Conservation (phyloP, 2,113 vertebrate species). For the Megaceryle torquata region DNA sequence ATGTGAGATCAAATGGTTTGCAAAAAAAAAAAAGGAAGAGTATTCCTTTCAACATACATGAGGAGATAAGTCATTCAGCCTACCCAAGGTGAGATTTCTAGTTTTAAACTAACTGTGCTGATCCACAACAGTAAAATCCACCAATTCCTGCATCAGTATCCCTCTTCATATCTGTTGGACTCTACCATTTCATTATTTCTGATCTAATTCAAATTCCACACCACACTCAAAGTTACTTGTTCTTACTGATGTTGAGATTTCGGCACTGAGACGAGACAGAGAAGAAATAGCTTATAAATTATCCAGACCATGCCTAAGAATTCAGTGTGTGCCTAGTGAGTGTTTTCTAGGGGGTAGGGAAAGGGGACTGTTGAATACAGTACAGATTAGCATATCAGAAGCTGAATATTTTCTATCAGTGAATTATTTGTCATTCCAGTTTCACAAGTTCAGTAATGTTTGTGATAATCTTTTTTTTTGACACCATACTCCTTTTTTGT, state of each 20-base stretch:
- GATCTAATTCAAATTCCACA: conserved; percentile 29
- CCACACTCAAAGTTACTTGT: background rate
- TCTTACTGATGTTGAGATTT: conserved; percentile 6
- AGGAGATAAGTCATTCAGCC: background rate
- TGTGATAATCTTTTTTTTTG: background rate
- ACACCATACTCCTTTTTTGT: background rate
- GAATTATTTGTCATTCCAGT: background rate
- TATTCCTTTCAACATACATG: background rate
- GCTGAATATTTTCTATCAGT: background rate
- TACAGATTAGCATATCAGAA: background rate
- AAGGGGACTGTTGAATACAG: background rate
- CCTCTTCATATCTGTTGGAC: background rate
- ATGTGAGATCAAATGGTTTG: background rate
- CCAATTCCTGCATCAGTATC: background rate
- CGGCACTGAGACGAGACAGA: background rate
- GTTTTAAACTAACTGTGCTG: background rate
- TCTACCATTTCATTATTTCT: background rate
- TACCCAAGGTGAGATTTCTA: background rate
- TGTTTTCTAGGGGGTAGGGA: background rate
- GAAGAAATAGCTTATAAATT: background rate
- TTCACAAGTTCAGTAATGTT: background rate
- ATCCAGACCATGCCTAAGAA: background rate
- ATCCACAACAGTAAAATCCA: background rate
- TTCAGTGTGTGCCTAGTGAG: background rate
- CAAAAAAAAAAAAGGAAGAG: background rate